These are phyloP conservation scores for Diplolepis rosae DNA, from an alignment of 2,888 invertebrate species.

Conservation along the genomic window DNA sequence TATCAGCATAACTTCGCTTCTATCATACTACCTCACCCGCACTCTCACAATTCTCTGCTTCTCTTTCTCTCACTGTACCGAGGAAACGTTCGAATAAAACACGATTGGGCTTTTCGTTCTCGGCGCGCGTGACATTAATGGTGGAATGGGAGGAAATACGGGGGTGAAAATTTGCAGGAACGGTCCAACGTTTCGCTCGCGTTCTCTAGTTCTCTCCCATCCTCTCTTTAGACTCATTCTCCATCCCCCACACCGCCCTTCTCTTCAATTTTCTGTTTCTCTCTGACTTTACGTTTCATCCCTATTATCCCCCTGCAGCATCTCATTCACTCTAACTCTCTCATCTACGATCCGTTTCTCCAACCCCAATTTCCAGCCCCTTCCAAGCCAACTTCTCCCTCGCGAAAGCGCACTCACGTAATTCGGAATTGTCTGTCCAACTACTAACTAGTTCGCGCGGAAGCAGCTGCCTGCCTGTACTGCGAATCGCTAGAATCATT, in stretches of 20 bases:
- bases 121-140: conserved; percentile 52
- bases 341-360: neutral
- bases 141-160: conserved; percentile 40
- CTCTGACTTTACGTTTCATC: neutral
- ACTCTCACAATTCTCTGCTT: conserved; percentile 29
- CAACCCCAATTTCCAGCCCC: conserved; percentile 19
- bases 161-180: conserved; percentile 40
- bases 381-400: conserved; percentile 23
- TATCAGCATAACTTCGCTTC: conserved; percentile 34
- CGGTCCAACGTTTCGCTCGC: conserved; percentile 29
- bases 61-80: conserved; percentile 1
- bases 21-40: conserved; percentile 4
- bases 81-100: conserved; percentile 51
- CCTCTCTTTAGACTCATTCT: conserved; percentile 28
- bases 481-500: conserved; percentile 54
- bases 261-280: neutral
- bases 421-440: conserved; percentile 66
- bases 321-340: conserved; percentile 24
- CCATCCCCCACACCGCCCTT: conserved; percentile 28
- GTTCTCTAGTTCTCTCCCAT: conserved; percentile 29
- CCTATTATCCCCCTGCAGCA: conserved; percentile 16
- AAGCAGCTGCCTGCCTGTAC: conserved; percentile 46
- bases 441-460: conserved; percentile 63
- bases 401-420: conserved; percentile 51
- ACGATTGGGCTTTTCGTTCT: conserved; percentile 53